Percentiles rank a stretch among this genome's conserved stretches.
These are phyloP conservation scores for Thereva nobilitata DNA, from an alignment of 2,888 invertebrate species.

Conservation along the genomic window DNA sequence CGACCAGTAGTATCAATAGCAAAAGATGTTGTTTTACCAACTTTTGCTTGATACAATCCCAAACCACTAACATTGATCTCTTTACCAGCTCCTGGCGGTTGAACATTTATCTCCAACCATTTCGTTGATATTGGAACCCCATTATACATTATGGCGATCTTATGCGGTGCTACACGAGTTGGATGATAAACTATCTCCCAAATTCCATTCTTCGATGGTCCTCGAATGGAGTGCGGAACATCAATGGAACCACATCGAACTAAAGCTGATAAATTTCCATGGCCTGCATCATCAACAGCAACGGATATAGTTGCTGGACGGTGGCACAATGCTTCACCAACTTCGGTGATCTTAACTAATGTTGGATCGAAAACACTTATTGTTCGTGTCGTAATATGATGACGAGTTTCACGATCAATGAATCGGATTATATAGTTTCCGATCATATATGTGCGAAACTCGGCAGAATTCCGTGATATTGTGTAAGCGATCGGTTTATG, in stretches of 20 bases:
- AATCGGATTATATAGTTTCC: slow-evolving; percentile 75
- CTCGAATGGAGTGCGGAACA: slow-evolving; percentile 80
- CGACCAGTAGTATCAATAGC: slow-evolving; percentile 86
- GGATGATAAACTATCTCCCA: slow-evolving; percentile 90
- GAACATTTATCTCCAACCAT: slow-evolving; percentile 63
- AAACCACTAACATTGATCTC: slow-evolving; percentile 74
- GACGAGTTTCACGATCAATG: slow-evolving; percentile 64
- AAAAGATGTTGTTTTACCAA: slow-evolving; percentile 82
- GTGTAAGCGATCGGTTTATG: slow-evolving; percentile 67
- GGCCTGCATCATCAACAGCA: slow-evolving; percentile 78
- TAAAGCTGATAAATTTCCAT: slow-evolving; percentile 78
- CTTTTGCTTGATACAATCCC: slow-evolving; percentile 83
- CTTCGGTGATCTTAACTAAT: slow-evolving; percentile 71
- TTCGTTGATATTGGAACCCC: slow-evolving; percentile 70
- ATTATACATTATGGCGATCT: slow-evolving; percentile 83
- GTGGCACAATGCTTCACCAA: slow-evolving; percentile 78
- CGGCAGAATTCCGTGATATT: slow-evolving; percentile 67
- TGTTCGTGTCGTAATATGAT: slow-evolving; percentile 66
- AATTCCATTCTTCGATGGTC: slow-evolving; percentile 70
- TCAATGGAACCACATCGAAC: slow-evolving; percentile 81
- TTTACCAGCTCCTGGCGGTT: slow-evolving; percentile 70
- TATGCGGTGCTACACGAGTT: slow-evolving; percentile 82
- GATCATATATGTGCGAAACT: slow-evolving; percentile 76
- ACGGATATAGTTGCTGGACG: slow-evolving; percentile 80
- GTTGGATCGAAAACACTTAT: slow-evolving; percentile 81